phyloP scores from a whole-genome alignment of 2,888 invertebrate species.

The Lamellibrachia satsuma region DNA sequence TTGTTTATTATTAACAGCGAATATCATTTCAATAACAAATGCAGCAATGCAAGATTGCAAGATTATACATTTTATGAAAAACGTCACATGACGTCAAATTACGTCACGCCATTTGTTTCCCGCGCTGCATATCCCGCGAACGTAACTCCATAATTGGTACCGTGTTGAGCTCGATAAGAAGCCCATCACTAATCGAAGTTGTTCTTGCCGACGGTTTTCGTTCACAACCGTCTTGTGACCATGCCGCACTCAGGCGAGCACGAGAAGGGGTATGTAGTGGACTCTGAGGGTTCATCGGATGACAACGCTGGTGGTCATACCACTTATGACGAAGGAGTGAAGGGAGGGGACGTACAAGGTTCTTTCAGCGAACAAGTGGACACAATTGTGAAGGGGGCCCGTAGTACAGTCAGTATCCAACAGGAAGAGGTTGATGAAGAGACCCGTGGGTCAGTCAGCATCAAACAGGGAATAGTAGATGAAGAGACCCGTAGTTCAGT shows the following conservation, averaged over 20 bases:
- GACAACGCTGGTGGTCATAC: not conserved
- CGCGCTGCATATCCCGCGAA: not conserved
- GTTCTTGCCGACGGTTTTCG: not conserved
- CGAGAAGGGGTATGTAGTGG: too few species aligned
- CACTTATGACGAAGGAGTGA: not conserved
- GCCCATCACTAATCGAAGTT: not conserved
- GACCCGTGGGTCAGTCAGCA: too few species aligned
- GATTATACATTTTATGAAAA: not conserved
- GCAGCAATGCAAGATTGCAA: too few species aligned
- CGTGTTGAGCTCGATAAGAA: not conserved
- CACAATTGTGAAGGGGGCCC: not conserved
- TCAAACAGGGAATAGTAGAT: too few species aligned
- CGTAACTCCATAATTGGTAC: not conserved
- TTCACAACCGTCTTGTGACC: not conserved
- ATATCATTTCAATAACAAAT: too few species aligned
- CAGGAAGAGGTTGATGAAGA: too few species aligned
- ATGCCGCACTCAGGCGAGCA: not conserved
- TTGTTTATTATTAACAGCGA: too few species aligned
- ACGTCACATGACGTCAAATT: not conserved
- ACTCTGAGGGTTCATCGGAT: not conserved
- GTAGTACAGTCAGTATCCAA: not conserved
- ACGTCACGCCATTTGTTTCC: not conserved
- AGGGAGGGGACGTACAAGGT: not conserved
- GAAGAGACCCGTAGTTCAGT: too few species aligned
- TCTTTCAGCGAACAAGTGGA: not conserved